phyloP scores from a whole-genome alignment of 2,113 vertebrate species.

The Podarcis cretensis region DNA sequence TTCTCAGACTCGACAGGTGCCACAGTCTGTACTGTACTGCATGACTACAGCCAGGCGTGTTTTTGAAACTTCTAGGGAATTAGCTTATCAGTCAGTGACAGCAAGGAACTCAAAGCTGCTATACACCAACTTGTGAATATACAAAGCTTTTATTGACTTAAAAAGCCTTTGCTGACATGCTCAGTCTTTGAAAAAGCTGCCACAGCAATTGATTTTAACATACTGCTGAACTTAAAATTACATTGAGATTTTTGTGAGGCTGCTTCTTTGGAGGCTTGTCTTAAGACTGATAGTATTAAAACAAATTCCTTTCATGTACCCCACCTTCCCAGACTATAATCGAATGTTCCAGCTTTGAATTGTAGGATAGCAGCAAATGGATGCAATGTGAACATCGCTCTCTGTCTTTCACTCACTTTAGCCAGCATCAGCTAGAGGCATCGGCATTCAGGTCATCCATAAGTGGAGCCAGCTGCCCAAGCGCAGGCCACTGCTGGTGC shows the following conservation, averaged over 20 bases:
- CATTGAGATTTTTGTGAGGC: not conserved
- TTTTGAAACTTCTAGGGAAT: not conserved
- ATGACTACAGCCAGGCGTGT: not conserved
- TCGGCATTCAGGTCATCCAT: constrained; percentile 98
- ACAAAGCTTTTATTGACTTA: not conserved
- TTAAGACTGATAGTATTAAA: not conserved
- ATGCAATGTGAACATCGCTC: not conserved
- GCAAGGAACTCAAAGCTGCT: not conserved
- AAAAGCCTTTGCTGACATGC: not conserved
- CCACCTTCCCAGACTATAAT: not conserved
- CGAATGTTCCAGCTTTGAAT: not conserved
- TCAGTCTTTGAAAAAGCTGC: not conserved
- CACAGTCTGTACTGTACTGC: not conserved
- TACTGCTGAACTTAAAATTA: not conserved
- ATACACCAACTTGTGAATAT: not conserved
- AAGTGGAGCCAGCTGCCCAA: constrained; percentile 97
- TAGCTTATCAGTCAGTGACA: not conserved
- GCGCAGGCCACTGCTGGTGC: constrained; percentile 91
- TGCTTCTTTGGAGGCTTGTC: not conserved
- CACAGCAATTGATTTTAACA: not conserved
- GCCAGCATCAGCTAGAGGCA: constrained; percentile 96
- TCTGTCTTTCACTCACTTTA: constrained; percentile 56
- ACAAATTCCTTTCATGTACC: not conserved
- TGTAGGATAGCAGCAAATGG: not conserved
- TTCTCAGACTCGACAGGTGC: not conserved